Conservation (phyloP, 2,113 vertebrate species). For the Echinops telfairi region DNA sequence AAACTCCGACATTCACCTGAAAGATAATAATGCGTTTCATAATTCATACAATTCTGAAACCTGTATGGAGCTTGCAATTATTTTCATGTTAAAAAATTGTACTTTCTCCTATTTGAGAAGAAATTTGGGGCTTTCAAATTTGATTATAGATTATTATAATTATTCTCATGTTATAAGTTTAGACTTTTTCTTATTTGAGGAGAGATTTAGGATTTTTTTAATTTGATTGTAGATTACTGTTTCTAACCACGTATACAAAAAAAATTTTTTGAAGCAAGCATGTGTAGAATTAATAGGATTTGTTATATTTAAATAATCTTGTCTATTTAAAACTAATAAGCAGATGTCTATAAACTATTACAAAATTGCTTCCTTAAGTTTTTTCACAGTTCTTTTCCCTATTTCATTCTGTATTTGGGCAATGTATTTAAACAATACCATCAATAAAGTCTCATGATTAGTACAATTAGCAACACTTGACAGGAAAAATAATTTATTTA, state of each 20-base stretch:
- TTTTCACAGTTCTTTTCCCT: conserved; percentile 58
- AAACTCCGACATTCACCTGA: conserved; percentile 48
- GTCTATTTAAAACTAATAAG: conserved; percentile 46
- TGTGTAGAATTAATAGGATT: conserved; percentile 46
- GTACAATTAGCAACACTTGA: neutral
- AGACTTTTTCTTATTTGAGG: no score
- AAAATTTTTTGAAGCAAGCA: conserved; percentile 39
- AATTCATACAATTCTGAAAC: conserved; percentile 26
- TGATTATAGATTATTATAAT: conserved; percentile 20
- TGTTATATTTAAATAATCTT: conserved; percentile 65
- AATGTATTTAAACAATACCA: conserved; percentile 35
- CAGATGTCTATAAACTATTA: conserved; percentile 38
- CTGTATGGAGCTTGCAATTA: conserved; percentile 36
- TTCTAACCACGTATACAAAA: conserved; percentile 53
- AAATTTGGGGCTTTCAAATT: conserved; percentile 51
- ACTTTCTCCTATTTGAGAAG: conserved; percentile 34
- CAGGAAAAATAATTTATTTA: conserved; percentile 51
- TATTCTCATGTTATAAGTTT: no score
- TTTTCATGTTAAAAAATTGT: conserved; percentile 54
- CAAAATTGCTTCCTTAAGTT: conserved; percentile 59
- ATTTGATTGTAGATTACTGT: neutral
- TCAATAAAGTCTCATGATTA: conserved; percentile 1
- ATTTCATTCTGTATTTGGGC: neutral
- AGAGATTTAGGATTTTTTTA: no score
- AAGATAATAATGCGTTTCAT: neutral